Evolutionary conservation across 2,797 vertebrate genomes (phyloP).

Genomic region (Apogon talboti): DNA sequence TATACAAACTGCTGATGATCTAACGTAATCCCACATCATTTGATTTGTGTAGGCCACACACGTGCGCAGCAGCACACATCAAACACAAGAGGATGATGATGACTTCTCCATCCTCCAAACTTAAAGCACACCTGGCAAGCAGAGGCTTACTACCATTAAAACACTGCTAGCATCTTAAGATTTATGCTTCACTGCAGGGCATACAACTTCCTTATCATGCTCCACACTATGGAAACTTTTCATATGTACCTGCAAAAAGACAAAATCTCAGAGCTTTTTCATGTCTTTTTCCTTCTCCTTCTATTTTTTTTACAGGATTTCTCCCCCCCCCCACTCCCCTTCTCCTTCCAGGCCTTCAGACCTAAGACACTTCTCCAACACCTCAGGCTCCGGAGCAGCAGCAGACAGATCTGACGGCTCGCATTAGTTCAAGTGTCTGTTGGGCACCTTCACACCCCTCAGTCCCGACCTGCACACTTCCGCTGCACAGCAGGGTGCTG

Average conservation of each 20-base stretch:
- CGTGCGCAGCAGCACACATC: conserved; percentile 61
- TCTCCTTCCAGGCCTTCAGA: conserved; percentile 45
- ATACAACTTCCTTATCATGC: conserved; percentile 7
- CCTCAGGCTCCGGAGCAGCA: conserved; percentile 73
- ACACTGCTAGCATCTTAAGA: conserved; percentile 36
- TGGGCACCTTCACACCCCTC: conserved; percentile 80
- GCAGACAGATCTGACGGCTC: conserved; percentile 85
- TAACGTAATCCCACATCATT: conserved; percentile 52
- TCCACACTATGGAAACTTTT: background rate
- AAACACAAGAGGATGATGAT: conserved; percentile 39
- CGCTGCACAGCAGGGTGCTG: conserved; percentile 71
- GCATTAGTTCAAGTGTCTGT: conserved; percentile 87
- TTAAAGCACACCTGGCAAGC: conserved; percentile 51
- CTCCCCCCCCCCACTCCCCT: background rate
- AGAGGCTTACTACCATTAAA: conserved; percentile 35
- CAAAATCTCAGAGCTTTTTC: conserved; percentile 18
- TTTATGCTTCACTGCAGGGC: conserved; percentile 11
- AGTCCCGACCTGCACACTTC: conserved; percentile 80
- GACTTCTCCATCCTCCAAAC: conserved; percentile 35
- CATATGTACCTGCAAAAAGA: background rate
- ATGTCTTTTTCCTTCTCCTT: background rate
- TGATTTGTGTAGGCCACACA: conserved; percentile 58
- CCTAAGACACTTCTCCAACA: conserved; percentile 78
- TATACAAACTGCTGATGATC: conserved; percentile 53
- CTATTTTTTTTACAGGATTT: background rate